Base-by-base conservation (phyloP, 2,113 vertebrate species). In the Crotalus viridis region DNA sequence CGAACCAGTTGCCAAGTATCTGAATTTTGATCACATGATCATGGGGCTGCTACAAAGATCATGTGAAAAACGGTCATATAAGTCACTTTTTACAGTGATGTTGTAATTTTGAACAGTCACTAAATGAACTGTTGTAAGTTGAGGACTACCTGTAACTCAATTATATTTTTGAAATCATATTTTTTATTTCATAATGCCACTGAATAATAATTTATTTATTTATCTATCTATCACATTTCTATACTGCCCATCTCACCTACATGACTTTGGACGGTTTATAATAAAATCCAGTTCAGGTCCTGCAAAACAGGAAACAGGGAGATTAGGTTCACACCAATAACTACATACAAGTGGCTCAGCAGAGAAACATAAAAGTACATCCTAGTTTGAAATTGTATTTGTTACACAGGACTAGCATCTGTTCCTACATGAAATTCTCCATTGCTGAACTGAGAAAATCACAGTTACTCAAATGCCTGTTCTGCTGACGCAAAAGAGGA, bases 101-200 rank as follows among this genome's bases (percentile, higher is more conserved):
- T 28, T 0, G 10, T 28, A 64, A 64, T 10, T 64, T 64, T 64
- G 61, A 64, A 64, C 10, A 28, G 26, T 28, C 26, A 28, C 26
- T 64, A 64, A 64, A 28, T 28, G 26, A 64, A 64, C 10, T 9
- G 26, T 64, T 64, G 59, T 61, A 61, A 61, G 3, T 61, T 3
- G 2, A 64, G 26, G 26, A 64, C 61, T 64, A 64, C 28, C 61
- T 64, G 61, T n/a, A 64, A 46, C 57, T 0, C 0, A 0, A 1
- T 7, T 7, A 54, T 69, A 51, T 86, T 93, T 0, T 57, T 43
- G 0, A 61, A 85, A 26, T 6, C 69, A 81, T 55, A 24, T 51
- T n/a, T n/a, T 55, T 55, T 39, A 81, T 90, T 91, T 24, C 55
- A 55, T 85, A 56, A 56, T n/a, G 55, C 21, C 24, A 17, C 15